Percentiles rank a stretch among this genome's conserved stretches.
phyloP scores from a whole-genome alignment of 2,888 invertebrate species.

The Cheilosia scutellata region DNA sequence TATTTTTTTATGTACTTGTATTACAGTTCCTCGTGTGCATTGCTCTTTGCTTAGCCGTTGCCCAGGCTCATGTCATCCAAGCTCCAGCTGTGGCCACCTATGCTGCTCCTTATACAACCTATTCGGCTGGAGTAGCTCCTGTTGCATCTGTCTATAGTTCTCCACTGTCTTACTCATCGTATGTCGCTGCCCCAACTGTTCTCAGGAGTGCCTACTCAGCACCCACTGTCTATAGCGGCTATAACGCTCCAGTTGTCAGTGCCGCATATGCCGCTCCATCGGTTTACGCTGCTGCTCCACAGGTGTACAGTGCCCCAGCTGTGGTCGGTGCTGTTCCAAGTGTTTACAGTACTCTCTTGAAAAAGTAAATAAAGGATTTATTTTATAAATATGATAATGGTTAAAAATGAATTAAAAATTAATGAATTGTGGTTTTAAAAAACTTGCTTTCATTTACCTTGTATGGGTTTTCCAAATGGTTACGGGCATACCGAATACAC shows the following conservation, averaged over 20 bases:
- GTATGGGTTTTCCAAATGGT: background rate
- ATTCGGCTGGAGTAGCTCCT: conserved; percentile 47
- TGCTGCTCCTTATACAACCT: conserved; percentile 41
- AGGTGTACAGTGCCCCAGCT: conserved; percentile 22
- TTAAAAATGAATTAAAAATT: background rate
- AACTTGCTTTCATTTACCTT: background rate
- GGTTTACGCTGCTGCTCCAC: conserved; percentile 36
- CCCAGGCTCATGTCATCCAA: conserved; percentile 53
- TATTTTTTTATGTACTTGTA: background rate
- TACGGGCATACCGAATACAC: no score
- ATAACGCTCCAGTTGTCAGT: conserved; percentile 38
- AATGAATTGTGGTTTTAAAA: background rate
- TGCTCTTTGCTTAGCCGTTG: conserved; percentile 52
- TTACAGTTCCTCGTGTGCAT: conserved; percentile 53
- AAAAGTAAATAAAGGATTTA: conserved; percentile 28
- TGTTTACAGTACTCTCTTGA: conserved; percentile 26
- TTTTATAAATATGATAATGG: background rate
- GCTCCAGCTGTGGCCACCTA: conserved; percentile 24
- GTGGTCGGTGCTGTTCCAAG: conserved; percentile 27
- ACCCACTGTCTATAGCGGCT: conserved; percentile 32
- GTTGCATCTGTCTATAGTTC: conserved; percentile 54
- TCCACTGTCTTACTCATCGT: conserved; percentile 34
- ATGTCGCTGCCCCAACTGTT: conserved; percentile 35
- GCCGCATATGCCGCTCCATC: conserved; percentile 46
- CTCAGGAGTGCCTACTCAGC: conserved; percentile 35